Conservation (phyloP, 2,113 vertebrate genomes). For the Forbesichthys agassizii region DNA sequence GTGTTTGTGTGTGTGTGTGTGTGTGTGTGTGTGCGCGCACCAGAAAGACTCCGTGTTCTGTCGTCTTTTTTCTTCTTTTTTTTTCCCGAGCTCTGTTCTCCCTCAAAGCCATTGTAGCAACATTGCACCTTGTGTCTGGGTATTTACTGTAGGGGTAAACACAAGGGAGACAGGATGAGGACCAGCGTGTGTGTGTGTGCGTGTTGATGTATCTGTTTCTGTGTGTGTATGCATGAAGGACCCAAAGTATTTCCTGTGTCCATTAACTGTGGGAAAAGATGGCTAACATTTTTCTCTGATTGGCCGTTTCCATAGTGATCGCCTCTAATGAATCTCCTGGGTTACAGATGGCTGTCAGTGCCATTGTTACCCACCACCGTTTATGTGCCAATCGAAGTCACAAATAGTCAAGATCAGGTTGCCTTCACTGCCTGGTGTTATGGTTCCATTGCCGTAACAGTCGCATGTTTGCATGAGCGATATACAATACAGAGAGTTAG, state of each 20-base stretch:
- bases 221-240: slow-evolving; percentile 2
- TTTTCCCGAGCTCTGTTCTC: slow-evolving; percentile 54
- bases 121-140: slow-evolving; percentile 20
- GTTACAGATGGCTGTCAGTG: slow-evolving; percentile 81
- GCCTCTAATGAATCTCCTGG: slow-evolving; percentile 92
- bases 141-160: slow-evolving; percentile 66
- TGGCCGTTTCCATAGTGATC: slow-evolving; percentile 86
- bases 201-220: not conserved
- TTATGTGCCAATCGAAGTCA: slow-evolving; percentile 76
- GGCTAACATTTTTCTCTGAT: slow-evolving; percentile 79
- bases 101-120: slow-evolving; percentile 43
- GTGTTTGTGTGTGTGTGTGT: slow-evolving; percentile 10
- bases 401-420: slow-evolving; percentile 47
- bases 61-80: slow-evolving; percentile 42
- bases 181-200: slow-evolving; percentile 5
- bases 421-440: slow-evolving; percentile 29
- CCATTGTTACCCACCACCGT: slow-evolving; percentile 75
- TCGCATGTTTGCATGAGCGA: too few species aligned
- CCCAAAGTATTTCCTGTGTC: slow-evolving; percentile 63
- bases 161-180: slow-evolving; percentile 37
- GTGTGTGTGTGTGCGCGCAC: slow-evolving; percentile 5
- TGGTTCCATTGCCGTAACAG: slow-evolving; percentile 17
- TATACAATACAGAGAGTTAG: too few species aligned
- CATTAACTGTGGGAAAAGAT: slow-evolving; percentile 55
- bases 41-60: slow-evolving; percentile 40